Percentiles rank a stretch among this genome's conserved stretches.
phyloP scores from a whole-genome alignment of 2,888 invertebrate species.

The Diadromus collaris region DNA sequence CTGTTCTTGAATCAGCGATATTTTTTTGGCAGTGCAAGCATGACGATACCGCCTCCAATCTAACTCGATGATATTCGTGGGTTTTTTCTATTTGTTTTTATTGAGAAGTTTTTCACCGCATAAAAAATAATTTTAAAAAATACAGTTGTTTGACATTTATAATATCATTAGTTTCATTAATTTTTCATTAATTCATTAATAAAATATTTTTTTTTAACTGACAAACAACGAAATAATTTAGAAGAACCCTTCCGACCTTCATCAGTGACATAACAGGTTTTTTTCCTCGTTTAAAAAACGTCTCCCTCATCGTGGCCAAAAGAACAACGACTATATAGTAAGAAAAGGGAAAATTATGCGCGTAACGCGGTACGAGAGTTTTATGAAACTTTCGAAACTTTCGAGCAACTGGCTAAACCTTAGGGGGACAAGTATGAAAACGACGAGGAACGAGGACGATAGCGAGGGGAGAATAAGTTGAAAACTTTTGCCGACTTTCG shows the following conservation, averaged over 20 bases:
- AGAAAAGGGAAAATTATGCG: constrained; percentile 35
- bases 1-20: too few relatives aligned
- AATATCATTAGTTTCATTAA: background rate
- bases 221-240: background rate
- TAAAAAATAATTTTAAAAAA: background rate
- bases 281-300: background rate
- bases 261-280: background rate
- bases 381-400: constrained; percentile 52
- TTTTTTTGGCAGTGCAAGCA: too few relatives aligned
- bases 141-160: background rate
- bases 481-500: constrained; percentile 47
- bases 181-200: too few relatives aligned
- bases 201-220: background rate
- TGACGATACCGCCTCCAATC: background rate
- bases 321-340: constrained; percentile 28
- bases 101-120: background rate
- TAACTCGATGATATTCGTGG: background rate
- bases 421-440: constrained; percentile 9
- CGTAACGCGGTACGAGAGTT: constrained; percentile 50
- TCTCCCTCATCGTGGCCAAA: constrained; percentile 14
- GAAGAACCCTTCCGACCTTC: background rate
- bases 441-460: constrained; percentile 28
- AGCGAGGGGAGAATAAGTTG: constrained; percentile 48
- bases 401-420: constrained; percentile 12
- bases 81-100: background rate